These are phyloP conservation scores for Zaprionus kolodkinae DNA, from an alignment of 1,140 invertebrate genomes.

Conservation along the genomic window DNA sequence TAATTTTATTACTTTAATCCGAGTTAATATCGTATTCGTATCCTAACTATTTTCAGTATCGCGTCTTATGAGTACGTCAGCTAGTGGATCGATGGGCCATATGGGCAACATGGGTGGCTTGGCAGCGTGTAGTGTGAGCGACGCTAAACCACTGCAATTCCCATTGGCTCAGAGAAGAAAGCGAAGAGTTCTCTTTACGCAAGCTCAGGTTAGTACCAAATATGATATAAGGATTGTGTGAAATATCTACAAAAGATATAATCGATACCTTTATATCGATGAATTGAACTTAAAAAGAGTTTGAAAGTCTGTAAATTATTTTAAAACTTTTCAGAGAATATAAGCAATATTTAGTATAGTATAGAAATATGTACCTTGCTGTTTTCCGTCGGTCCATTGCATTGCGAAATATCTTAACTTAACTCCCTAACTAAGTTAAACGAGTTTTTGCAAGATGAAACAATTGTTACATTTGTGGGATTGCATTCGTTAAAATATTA, in stretches of 20 bases:
- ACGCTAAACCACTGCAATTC: constrained; percentile 95
- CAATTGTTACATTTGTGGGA: constrained; percentile 9
- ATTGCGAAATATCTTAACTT: not conserved
- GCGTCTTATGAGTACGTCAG: constrained; percentile 93
- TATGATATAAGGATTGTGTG: not conserved
- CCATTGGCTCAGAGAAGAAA: constrained; percentile 95
- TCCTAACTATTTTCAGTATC: constrained; percentile 88
- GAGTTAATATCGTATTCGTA: not conserved
- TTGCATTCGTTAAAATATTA: not conserved
- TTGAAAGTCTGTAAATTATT: not conserved
- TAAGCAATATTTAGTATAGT: not conserved
- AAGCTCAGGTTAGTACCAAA: constrained; percentile 91
- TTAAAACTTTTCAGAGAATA: not conserved
- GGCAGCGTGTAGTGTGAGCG: constrained; percentile 90
- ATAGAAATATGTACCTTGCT: too few species aligned
- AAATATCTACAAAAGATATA: not conserved
- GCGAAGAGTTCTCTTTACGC: constrained; percentile 98
- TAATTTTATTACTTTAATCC: not conserved
- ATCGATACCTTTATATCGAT: not conserved
- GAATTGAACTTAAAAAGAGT: not conserved
- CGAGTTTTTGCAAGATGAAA: not conserved
- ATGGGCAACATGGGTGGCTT: constrained; percentile 93
- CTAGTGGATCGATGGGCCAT: constrained; percentile 92
- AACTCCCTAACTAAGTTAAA: not conserved
- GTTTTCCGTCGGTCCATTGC: not conserved